Evolutionary conservation across 2,113 vertebrate species (phyloP), one percentile per base, ranked within the genome.

Genomic region (Tretioscincus oriximinensis): DNA sequence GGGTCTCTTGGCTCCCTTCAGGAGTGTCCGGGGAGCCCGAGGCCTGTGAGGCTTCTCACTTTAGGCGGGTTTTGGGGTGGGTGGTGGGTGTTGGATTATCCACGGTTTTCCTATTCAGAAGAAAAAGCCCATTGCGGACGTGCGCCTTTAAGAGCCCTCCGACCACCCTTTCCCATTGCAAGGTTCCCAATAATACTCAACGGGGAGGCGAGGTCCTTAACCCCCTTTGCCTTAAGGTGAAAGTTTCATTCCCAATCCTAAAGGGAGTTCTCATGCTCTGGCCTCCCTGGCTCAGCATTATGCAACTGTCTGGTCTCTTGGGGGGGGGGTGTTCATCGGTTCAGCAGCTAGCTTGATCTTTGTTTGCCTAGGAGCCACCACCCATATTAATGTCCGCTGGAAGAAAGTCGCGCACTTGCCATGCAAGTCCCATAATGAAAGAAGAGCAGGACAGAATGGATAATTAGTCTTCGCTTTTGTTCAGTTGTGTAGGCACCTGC

Each of bases 21-120:
- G 84, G 69, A 76, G 82, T 88, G 67, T 83, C 79, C 73, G 28
- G 29, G n/a, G n/a, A n/a, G n/a, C n/a, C n/a, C n/a, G n/a, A n/a
- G n/a, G n/a, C n/a, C n/a, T n/a, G n/a, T 41, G 35, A 41, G 35
- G 35, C 35, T 41, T 5, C 35, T 2, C 35, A 41, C 35, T 41
- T 41, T 5, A 41, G 35, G 35, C 35, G 35, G 35, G 35, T 5
- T 5, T 41, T 2, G 35, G 35, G 35, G 3, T n/a, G n/a, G n/a
- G n/a, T n/a, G n/a, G n/a, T n/a, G n/a, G n/a, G n/a, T n/a, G n/a
- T 41, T 5, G 35, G 35, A 41, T 41, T 41, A 41, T 2, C 35
- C 35, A 41, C 5, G 49, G 26, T 28, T n/a, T 16, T 9, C 51
- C 69, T 69, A 58, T 58, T 41, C 7, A 41, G 35, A 47, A 21